These are phyloP conservation scores for Sylvia atricapilla DNA, from an alignment of 2,113 vertebrate genomes.

Conservation along the genomic window DNA sequence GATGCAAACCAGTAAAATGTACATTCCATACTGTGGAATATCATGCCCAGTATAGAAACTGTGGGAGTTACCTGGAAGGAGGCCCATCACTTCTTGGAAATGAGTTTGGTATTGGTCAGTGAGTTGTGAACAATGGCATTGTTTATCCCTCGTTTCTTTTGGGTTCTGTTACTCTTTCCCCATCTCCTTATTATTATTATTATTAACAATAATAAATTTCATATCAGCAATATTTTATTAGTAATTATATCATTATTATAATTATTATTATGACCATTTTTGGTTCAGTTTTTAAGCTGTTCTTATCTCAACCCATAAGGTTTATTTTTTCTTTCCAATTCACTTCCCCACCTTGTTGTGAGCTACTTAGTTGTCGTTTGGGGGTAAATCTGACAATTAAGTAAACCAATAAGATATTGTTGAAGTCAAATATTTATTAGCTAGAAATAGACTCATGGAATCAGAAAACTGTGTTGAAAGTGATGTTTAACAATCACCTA, in stretches of 20 bases:
- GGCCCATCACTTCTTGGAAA: not conserved
- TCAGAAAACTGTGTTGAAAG: not conserved
- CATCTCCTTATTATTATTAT: not conserved
- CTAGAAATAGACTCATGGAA: not conserved
- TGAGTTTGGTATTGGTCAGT: not conserved
- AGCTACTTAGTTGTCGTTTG: not conserved
- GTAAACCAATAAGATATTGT: not conserved
- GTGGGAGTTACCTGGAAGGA: not conserved
- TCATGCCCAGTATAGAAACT: not conserved
- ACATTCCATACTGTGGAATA: not conserved
- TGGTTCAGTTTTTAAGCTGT: not conserved
- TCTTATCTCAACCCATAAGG: not conserved
- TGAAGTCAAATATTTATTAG: not conserved
- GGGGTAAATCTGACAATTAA: not conserved
- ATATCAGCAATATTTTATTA: not conserved
- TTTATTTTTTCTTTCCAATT: not conserved
- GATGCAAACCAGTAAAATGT: not conserved
- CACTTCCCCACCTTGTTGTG: not conserved
- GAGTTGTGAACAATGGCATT: not conserved
- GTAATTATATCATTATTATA: fast-evolving
- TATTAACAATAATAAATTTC: not conserved
- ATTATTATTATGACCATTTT: not conserved
- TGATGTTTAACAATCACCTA: not conserved
- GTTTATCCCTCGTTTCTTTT: not conserved
- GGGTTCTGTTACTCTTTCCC: not conserved